A percentile compares a stretch with the other conserved stretches of the same genome.
Conservation (phyloP, 1,140 invertebrate genomes). For the Drosophila sproati region DNA sequence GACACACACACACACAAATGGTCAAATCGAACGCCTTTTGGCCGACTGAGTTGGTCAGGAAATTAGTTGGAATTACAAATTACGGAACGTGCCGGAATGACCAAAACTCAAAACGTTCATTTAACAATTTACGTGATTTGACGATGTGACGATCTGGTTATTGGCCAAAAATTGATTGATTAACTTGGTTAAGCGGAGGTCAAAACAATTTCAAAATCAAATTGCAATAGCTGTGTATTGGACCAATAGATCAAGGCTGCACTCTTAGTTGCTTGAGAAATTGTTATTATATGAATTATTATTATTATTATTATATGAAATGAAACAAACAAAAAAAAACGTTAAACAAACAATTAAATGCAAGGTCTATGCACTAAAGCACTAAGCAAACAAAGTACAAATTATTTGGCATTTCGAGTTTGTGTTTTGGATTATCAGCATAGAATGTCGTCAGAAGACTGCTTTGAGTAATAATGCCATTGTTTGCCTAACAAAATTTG, state of each 20-base stretch:
- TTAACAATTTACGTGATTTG: slow-evolving; percentile 32
- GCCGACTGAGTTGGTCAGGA: slow-evolving; percentile 14
- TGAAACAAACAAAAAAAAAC: too few relatives aligned
- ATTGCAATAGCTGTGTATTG: slow-evolving; percentile 7
- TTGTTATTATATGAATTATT: too few relatives aligned
- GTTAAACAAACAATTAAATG: too few relatives aligned
- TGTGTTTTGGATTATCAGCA: too few relatives aligned
- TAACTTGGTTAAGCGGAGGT: slow-evolving; percentile 23
- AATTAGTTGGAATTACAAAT: slow-evolving; percentile 41
- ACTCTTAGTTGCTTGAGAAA: too few relatives aligned
- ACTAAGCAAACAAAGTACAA: too few relatives aligned
- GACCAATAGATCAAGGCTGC: slow-evolving; percentile 28
- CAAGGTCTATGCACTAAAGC: too few relatives aligned
- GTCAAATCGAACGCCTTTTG: background rate
- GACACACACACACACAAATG: background rate
- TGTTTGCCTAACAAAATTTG: too few relatives aligned
- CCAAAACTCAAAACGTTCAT: slow-evolving; percentile 23
- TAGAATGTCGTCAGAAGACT: too few relatives aligned
- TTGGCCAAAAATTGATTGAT: slow-evolving; percentile 32
- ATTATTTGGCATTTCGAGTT: too few relatives aligned
- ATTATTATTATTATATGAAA: too few relatives aligned
- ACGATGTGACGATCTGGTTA: slow-evolving; percentile 16
- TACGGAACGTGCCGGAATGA: slow-evolving; percentile 33
- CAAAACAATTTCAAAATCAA: slow-evolving; percentile 9
- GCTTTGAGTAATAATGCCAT: too few relatives aligned